A percentile compares a stretch with the other conserved stretches of the same genome.
Conservation (phyloP, 2,113 vertebrate species). For the rat (Rattus norvegicus) region GRCr8 NC_086021.1:181454001-181454500, state of each 20-base stretch:
- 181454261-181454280: neutral
- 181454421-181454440: no score
- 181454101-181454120: no score
- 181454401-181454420: neutral
- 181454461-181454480: no score
- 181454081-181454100: neutral
- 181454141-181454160: neutral
- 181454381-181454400: neutral
- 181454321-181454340: neutral
- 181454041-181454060: neutral
- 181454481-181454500: no score
- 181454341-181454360: neutral
- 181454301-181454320: no score
- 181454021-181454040: neutral
- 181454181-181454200: no score
- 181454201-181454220: neutral
- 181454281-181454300: neutral
- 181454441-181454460: no score
- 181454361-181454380: neutral
- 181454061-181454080: neutral
- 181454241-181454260: neutral
- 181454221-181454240: neutral
- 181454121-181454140: neutral
- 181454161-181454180: neutral
- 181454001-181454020: neutral